These are phyloP conservation scores for Sitophilus oryzae DNA, from an alignment of 1,140 invertebrate genomes.

Conservation along the genomic window DNA sequence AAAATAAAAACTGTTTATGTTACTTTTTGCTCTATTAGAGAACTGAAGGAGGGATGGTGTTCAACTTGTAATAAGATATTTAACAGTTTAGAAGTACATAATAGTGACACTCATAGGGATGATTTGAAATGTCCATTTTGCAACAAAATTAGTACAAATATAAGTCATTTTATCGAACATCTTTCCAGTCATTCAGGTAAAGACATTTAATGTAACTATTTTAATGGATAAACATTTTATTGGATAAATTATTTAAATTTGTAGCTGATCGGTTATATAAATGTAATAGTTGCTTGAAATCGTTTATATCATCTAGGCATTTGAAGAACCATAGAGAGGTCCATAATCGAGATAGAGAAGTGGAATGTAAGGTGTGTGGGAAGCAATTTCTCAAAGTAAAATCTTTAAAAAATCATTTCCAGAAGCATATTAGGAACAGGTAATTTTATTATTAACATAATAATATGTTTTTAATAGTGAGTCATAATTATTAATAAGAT, in stretches of 20 bases:
- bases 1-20: neutral
- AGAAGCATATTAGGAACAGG: neutral
- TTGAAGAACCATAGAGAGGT: conserved; percentile 8
- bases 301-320: conserved; percentile 18
- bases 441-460: conserved; percentile 1
- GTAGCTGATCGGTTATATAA: conserved; percentile 12
- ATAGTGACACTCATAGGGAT: conserved; percentile 5
- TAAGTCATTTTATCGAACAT: conserved; percentile 24
- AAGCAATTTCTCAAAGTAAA: neutral
- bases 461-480: no score
- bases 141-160: conserved; percentile 8
- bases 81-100: conserved; percentile 13
- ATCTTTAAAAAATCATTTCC: neutral
- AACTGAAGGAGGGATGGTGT: conserved; percentile 24
- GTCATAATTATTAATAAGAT: no score
- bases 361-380: neutral
- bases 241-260: neutral
- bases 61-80: conserved; percentile 16
- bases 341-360: neutral
- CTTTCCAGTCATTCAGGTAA: conserved; percentile 22
- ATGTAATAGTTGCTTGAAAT: conserved; percentile 20
- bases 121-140: conserved; percentile 28
- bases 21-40: conserved; percentile 10
- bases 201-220: neutral
- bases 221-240: neutral